Evolutionary conservation across 2,888 invertebrate genomes (phyloP), one percentile per base, ranked within the genome.

Genomic region (Cephus rjabovi): DNA sequence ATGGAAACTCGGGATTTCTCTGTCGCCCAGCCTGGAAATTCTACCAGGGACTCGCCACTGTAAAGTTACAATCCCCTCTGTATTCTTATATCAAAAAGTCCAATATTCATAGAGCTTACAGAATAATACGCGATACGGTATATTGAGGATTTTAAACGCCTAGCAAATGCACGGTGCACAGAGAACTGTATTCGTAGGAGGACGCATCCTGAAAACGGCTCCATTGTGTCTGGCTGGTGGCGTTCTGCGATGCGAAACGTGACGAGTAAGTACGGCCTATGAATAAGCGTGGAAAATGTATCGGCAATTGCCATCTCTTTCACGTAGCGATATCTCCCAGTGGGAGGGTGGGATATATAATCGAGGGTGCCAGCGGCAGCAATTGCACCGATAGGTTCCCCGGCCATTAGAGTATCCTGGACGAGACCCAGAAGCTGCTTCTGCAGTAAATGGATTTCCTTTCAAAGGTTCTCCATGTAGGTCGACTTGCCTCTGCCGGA

Each of bases 301-400:
- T 88, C 86, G 84, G 83, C 85, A 84, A 87, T 87, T 85, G 86
- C 85, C 81, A 86, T 86, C 86, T 87, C 85, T 87, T 89, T 86
- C 87, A 85, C 79, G 82, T 84, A 82, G 82, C 83, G 86, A 81
- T 78, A 81, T 80, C 81, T 86, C 85, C 85, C 84, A 83, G 81
- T 80, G 82, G 81, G 83, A 82, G 85, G 75, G 40, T 70, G 69
- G 56, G 56, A 2, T 73, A 68, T 74, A 40, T 76, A 78, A 73
- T 74, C 71, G 34, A 69, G 68, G 37, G 70, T 75, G 75, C 75
- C 73, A 79, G 76, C 79, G 37, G 69, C 77, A 83, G 84, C 87
- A 84, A 88, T 87, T 83, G 84, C 82, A 81, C 82, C 79, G 83
- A 84, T 87, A 86, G 84, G 84, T 37, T 75, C 37, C 37, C 56